Evolutionary conservation across 2,797 vertebrate species (phyloP), one percentile per base, ranked within the genome.

Genomic region (Sebastes miniatus): DNA sequence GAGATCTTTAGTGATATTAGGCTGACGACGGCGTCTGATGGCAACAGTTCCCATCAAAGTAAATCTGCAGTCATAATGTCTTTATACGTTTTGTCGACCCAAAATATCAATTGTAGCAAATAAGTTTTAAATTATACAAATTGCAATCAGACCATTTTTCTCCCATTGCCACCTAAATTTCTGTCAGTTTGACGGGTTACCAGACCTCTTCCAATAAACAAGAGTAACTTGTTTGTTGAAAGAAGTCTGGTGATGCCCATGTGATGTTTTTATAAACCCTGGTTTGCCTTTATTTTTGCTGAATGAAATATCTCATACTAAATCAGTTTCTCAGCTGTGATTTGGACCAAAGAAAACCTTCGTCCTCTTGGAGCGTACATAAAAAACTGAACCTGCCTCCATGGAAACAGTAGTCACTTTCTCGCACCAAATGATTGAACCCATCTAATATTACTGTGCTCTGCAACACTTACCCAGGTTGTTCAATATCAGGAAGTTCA

Each of bases 401-500:
- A 6, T 57, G 31, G 20, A 59, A 82, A 73, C 22, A 11, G 31
- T 25, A 66, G 81, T 63, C 66, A 79, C 65, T 54, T 83, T 77
- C 61, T 88, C 66, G 72, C 62, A 39, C 75, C 10, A 69, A 56
- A 43, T 83, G 82, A 90, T 72, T 89, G 77, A 90, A 85, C 69
- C 71, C 57, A 54, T 89, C 79, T 93, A 76, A 87, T 76, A 73
- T 93, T 93, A 88, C 86, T 5, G 14, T 78, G 80, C 81, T 77
- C 81, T 88, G 83, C 85, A 85, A 89, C 91, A 87, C 90, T 90
- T 83, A 24, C 73, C 73, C 87, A 85, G 90, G 85, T 92, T 93
- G 87, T 92, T 91, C 91, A 93, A 88, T 95, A 96, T 94, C 92
- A 92, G 93, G 91, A 95, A 92, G 91, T 94, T 95, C 88, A 93